Base-by-base conservation (phyloP, 1,140 invertebrate species). In the Galleria mellonella region DNA sequence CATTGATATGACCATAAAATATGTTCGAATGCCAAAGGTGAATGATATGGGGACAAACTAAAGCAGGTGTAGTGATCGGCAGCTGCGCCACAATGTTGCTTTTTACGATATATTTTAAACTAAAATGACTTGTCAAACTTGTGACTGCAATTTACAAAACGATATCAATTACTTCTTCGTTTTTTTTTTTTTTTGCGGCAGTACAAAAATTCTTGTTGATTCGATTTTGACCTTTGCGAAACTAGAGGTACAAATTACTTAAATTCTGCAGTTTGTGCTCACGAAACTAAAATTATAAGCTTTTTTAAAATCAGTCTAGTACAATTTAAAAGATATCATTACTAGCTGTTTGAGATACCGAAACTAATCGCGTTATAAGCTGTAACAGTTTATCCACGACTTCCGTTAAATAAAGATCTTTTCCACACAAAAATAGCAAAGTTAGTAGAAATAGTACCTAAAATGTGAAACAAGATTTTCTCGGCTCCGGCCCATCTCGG, bases 1-100 rank as follows among this genome's bases (percentile, higher is more conserved):
- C 35, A 33, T 12, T 11, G 4, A 23, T 31, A 31, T 2, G 9
- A 31, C 30, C 9, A 33, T 11, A 17, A 15, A 17, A 35, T 35
- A 17, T 37, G 35, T 9, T 17, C 9, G 35, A 37, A 37, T 37
- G 35, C 17, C 35, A 37, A 37, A 37, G 35, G 35, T 37, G 35
- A 37, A 37, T 37, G 35, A 15, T 13, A 37, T 9, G 35, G 17
- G 17, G 33, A 36, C 33, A 15, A 37, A 37, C 35, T 35, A 17
- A 37, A 37, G 35, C 35, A 37, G 35, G 35, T 37, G 33, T 14
- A 15, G 14, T 17, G 10, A 0, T 1, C 14, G 9, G 35, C 35
- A 37, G 35, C 35, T 37, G 35, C 14, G n/a, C 17, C 14, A 17
- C 35, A 37, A 37, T 37, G 35, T 37, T 15, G 9, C 35, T 37